phyloP scores from a whole-genome alignment of 2,797 vertebrate genomes.

The Urocyon cinereoargenteus region DNA sequence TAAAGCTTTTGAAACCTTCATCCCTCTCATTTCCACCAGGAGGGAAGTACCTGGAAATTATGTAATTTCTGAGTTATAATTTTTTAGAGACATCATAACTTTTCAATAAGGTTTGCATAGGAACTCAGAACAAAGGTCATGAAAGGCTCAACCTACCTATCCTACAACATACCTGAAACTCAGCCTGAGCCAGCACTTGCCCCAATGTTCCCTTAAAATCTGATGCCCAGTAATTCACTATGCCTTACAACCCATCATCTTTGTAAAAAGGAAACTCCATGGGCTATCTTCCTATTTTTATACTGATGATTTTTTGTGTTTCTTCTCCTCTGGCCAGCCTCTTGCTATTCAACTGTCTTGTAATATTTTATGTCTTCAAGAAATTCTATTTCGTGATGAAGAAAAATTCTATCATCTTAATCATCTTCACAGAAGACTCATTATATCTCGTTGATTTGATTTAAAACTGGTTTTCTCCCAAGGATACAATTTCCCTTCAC shows the following conservation, averaged over 20 bases:
- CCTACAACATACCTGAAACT: neutral
- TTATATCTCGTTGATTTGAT: neutral
- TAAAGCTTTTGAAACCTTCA: neutral
- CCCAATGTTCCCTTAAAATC: neutral
- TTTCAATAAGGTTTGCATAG: neutral
- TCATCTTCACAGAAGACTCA: slow-evolving; percentile 34
- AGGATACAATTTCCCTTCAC: slow-evolving; percentile 24
- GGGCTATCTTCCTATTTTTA: neutral
- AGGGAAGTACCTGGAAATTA: neutral
- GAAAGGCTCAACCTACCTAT: neutral
- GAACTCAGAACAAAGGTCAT: neutral
- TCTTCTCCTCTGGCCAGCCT: neutral
- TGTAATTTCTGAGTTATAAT: neutral
- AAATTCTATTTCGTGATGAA: slow-evolving; percentile 37
- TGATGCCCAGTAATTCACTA: neutral
- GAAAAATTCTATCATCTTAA: slow-evolving; percentile 31
- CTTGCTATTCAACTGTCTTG: neutral
- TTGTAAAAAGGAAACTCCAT: neutral
- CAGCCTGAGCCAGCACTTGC: neutral
- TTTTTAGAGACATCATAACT: neutral
- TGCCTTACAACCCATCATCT: neutral
- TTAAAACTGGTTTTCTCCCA: slow-evolving; percentile 29
- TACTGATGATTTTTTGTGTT: slow-evolving; percentile 46
- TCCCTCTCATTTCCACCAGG: neutral
- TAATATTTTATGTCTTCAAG: slow-evolving; percentile 55